These are phyloP conservation scores for Sapajus apella DNA, from an alignment of 2,113 vertebrate genomes.

Conservation along the genomic window DNA sequence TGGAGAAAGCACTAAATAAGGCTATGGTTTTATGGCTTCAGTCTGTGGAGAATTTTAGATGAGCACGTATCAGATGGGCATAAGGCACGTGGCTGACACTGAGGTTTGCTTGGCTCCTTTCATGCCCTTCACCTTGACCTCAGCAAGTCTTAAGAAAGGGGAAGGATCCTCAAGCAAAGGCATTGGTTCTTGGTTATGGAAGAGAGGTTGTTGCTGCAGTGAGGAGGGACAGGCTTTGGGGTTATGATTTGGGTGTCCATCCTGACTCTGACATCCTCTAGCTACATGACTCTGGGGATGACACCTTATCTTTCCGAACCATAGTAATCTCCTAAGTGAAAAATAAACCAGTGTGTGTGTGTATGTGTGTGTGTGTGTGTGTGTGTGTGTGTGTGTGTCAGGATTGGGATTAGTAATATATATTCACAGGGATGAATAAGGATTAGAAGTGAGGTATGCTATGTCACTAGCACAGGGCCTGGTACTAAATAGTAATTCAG, in stretches of 20 bases:
- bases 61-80: neutral
- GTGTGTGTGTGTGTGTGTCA: accelerated
- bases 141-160: neutral
- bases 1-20: constrained; percentile 73
- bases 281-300: neutral
- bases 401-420: neutral
- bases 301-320: neutral
- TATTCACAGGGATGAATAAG: neutral
- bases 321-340: neutral
- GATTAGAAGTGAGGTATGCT: neutral
- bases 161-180: neutral
- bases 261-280: neutral
- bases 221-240: neutral
- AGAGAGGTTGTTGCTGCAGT: neutral
- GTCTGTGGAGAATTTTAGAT: neutral
- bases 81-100: accelerated
- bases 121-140: constrained; percentile 2
- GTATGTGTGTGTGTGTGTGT: neutral
- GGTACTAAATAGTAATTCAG: neutral
- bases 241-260: constrained; percentile 28
- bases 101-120: neutral
- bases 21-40: constrained; percentile 48
- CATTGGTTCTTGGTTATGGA: neutral
- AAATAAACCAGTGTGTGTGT: neutral
- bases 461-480: neutral